Evolutionary conservation across 2,888 invertebrate genomes (phyloP), one percentile per base, ranked within the genome.

Genomic region (Byasa hedistus): DNA sequence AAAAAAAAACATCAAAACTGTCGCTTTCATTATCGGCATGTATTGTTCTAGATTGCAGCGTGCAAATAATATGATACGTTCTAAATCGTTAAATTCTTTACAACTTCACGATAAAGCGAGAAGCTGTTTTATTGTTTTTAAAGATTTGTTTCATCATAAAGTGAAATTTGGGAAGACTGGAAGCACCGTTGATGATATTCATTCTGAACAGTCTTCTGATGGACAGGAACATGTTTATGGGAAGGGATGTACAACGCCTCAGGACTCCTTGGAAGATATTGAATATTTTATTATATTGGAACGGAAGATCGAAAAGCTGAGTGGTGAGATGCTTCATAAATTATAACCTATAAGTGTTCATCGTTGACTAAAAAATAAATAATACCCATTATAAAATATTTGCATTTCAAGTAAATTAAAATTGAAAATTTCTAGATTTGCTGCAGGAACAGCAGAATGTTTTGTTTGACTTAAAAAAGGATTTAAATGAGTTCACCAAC

Each of bases 281-380:
- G 82, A 80, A n/a, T 67, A 73, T 48, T 64, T 86, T 2, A 64
- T 69, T 0, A 73, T 75, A 10, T 71, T 88, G 71, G 88, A 88
- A 60, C 73, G 76, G 65, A 89, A 88, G 72, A 82, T 88, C 39
- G 86, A 87, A 69, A 77, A 76, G 8, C 69, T 88, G 27, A 82
- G 71, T 54, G 83, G 88, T 88, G 57, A 77, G 82, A 32, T 32
- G 10, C 7, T 10, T 32, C 1, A 32, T 10, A 10, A 7, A 8
- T 10, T 32, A 32, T 32, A 32, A 32, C 32, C 32, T 32, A 32
- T 32, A 32, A 32, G 32, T 32, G 10, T n/a, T n/a, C n/a, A n/a
- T n/a, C n/a, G n/a, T n/a, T n/a, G n/a, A n/a, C n/a, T n/a, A n/a
- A n/a, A n/a, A n/a, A n/a, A n/a, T n/a, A n/a, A n/a, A n/a, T n/a